Conservation (phyloP, 2,888 invertebrate genomes). For the Pandemis corylana region DNA sequence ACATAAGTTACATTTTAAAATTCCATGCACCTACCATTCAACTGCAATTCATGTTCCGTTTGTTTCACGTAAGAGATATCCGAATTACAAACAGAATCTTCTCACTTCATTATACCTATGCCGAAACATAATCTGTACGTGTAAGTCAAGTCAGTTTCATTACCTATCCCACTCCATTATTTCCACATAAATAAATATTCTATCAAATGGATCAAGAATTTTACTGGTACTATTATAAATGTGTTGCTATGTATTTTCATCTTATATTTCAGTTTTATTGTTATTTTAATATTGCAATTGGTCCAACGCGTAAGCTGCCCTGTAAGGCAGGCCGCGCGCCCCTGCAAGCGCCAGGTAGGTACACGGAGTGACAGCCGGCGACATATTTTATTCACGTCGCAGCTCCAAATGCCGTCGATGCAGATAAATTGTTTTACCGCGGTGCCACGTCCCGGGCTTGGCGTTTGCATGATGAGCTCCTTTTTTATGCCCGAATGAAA, state of each 20-base stretch:
- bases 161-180: too few relatives aligned
- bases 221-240: too few relatives aligned
- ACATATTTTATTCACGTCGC: constrained; percentile 84
- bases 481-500: constrained; percentile 84
- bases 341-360: constrained; percentile 48
- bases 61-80: too few relatives aligned
- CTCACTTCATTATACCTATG: neutral
- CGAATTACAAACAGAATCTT: too few relatives aligned
- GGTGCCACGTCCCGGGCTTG: constrained; percentile 80
- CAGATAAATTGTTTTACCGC: constrained; percentile 85
- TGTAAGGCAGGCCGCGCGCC: constrained; percentile 9
- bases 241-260: too few relatives aligned
- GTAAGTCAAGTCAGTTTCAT: too few relatives aligned
- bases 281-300: neutral
- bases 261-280: too few relatives aligned
- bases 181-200: too few relatives aligned
- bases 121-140: neutral
- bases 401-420: constrained; percentile 84
- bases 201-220: too few relatives aligned
- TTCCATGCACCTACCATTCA: too few relatives aligned
- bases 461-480: constrained; percentile 85
- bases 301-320: neutral
- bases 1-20: too few relatives aligned
- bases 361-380: constrained; percentile 79
- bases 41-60: too few relatives aligned